Evolutionary conservation across 2,113 vertebrate genomes (phyloP), one percentile per base, ranked within the genome.

Genomic region (Arvicanthis niloticus): DNA sequence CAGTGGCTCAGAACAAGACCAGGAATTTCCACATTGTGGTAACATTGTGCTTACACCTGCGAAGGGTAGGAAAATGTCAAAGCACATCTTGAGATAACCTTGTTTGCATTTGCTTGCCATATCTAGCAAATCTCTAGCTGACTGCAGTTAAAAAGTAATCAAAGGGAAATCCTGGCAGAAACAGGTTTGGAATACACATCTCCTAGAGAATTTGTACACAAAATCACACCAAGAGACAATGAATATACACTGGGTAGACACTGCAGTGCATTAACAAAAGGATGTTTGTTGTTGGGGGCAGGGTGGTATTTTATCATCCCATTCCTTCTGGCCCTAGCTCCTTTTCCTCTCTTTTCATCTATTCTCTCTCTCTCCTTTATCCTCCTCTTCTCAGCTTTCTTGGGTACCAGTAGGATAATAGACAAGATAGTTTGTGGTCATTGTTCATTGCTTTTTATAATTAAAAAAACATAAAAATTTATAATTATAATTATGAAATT

Each of bases 141-240:
- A 8, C 42, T 91, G 26, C 37, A 81, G 17, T 48, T 94, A 77
- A 42, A 72, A 29, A 81, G 76, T 24, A 81, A 85, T 56, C 48
- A 90, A 90, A 95, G 9, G 17, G n/a, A 62, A 95, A 68, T 95
- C 72, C 80, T 24, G 88, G 70, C 34, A 89, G 56, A 16, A 89
- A 40, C 45, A 95, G 81, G 67, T 91, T 42, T 60, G 40, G 45
- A 48, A 93, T 15, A 91, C 3, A 48, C 12, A 51, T 88, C 73
- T 86, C 94, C 84, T 76, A 81, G 42, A 92, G 10, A 68, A 90
- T 93, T 84, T 97, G 40, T 89, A 73, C 94, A 76, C 21, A 75
- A 45, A 91, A 5, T 51, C 31, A 40, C 12, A 70, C 22, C 68
- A 92, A 67, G 7, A 88, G 37, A 13, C 34, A 77, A 70, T 68